A percentile compares a stretch with the other conserved stretches of the same genome.
Conservation (phyloP, 2,888 invertebrate species). For the Drosophila sordidapex region DNA sequence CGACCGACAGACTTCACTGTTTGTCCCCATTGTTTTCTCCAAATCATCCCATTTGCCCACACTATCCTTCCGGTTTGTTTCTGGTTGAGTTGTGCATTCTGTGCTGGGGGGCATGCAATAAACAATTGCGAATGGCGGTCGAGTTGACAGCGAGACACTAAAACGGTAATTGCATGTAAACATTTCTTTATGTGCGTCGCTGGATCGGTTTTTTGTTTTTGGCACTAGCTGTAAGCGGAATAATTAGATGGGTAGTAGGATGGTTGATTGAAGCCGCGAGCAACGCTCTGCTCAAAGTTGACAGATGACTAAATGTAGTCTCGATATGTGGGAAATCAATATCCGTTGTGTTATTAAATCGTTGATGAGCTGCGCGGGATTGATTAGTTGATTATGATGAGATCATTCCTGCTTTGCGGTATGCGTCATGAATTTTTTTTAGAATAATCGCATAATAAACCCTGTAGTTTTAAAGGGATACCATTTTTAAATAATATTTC, state of each 20-base stretch:
- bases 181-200: slow-evolving; percentile 55
- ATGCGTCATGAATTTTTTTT: background rate
- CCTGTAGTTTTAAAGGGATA: background rate
- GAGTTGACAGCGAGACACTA: slow-evolving; percentile 72
- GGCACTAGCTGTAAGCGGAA: slow-evolving; percentile 6
- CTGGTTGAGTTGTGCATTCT: slow-evolving; percentile 5
- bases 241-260: slow-evolving; percentile 38
- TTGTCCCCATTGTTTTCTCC: background rate
- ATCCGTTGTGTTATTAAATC: background rate
- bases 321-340: background rate
- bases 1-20: slow-evolving; percentile 28
- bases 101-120: slow-evolving; percentile 55
- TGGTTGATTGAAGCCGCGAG: slow-evolving; percentile 24
- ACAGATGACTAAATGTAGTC: slow-evolving; percentile 1
- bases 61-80: background rate
- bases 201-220: slow-evolving; percentile 15
- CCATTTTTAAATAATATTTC: background rate
- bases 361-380: background rate
- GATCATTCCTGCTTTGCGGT: background rate
- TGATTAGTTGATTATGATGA: background rate
- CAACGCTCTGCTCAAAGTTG: background rate
- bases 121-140: slow-evolving; percentile 68
- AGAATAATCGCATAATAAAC: background rate
- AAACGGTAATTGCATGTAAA: slow-evolving; percentile 77
- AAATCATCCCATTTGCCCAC: background rate